These are phyloP conservation scores for Aphidius colemani DNA, from an alignment of 2,888 invertebrate genomes.

Conservation along the genomic window DNA sequence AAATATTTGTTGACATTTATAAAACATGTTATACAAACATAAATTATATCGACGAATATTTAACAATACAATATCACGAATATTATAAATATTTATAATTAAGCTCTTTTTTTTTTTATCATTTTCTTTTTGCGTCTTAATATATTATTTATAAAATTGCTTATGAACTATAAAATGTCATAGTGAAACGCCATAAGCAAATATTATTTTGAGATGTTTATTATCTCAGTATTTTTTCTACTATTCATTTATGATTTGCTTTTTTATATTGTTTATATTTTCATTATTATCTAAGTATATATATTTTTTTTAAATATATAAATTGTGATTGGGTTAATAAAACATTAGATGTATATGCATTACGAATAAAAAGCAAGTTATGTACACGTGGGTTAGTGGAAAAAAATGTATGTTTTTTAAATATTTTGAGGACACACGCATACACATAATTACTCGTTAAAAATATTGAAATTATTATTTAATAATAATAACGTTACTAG, in stretches of 20 bases:
- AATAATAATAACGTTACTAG: background rate
- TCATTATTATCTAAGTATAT: conserved; percentile 26
- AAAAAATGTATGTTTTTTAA: conserved; percentile 33
- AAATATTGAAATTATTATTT: conserved; percentile 22
- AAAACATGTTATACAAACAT: conserved; percentile 19
- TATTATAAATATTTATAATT: conserved; percentile 18
- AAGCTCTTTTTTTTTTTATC: conserved; percentile 15
- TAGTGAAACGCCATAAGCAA: conserved; percentile 29
- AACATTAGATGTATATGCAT: conserved; percentile 53
- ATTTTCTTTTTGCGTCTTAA: conserved; percentile 9
- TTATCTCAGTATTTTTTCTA: conserved; percentile 23
- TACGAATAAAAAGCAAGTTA: conserved; percentile 61
- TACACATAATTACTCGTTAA: conserved; percentile 26
- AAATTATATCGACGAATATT: conserved; percentile 19
- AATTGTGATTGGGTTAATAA: conserved; percentile 47
- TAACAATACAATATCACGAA: conserved; percentile 32
- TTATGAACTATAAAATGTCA: conserved; percentile 3
- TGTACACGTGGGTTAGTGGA: conserved; percentile 60
- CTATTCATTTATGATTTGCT: conserved; percentile 19
- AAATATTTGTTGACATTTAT: conserved; percentile 31
- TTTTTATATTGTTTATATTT: conserved; percentile 11
- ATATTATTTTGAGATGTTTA: conserved; percentile 3
- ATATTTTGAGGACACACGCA: conserved; percentile 22
- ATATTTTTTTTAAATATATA: conserved; percentile 32
- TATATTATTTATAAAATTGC: conserved; percentile 10